Base-by-base conservation (phyloP, 2,113 vertebrate genomes). In the Cricetomys ansorgei region DNA sequence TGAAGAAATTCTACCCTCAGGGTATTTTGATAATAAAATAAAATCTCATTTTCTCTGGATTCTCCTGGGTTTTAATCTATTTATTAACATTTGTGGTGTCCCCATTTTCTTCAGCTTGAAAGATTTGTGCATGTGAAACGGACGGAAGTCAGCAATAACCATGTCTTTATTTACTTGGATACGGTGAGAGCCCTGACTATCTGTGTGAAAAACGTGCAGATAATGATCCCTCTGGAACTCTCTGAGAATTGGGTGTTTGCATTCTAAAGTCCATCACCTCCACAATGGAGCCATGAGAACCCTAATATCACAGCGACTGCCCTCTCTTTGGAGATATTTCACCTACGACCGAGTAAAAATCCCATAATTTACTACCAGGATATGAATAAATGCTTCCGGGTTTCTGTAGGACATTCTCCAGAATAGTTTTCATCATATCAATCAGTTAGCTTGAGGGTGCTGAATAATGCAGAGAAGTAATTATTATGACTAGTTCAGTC, bases 81-180 rank as follows among this genome's bases (percentile, higher is more conserved):
- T 93, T 65, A 70, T 91, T 94, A 92, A 95, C 31, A 57, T 91
- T 93, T 83, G 11, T 64, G 37, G 19, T 87, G 6, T 72, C 23
- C 96, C 80, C 0, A 55, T 95, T 96, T 88, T 94, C 57, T 95
- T 81, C 43, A 98, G 97, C 96, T 98, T 91, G 88, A 98, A 91
- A 83, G 3, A 67, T 45, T 72, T 70, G 12, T 43, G 37, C 17
- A 92, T 13, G 96, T 98, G 88, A 98, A 69, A 55, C 65, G 97
- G 40, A 97, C 96, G 25, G 97, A 98, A 95, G 55, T 98, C 81
- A 97, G 65, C 92, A 97, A 31, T 67, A 96, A 97, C 45, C 97
- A 96, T 19, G 96, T 97, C 80, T 85, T 98, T 88, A 97, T 98
- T 92, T 98, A 98, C 69, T 89, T 98, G 80, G 94, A 97, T 72